Conservation (phyloP, 2,113 vertebrate species). For the Ictalurus punctatus region DNA sequence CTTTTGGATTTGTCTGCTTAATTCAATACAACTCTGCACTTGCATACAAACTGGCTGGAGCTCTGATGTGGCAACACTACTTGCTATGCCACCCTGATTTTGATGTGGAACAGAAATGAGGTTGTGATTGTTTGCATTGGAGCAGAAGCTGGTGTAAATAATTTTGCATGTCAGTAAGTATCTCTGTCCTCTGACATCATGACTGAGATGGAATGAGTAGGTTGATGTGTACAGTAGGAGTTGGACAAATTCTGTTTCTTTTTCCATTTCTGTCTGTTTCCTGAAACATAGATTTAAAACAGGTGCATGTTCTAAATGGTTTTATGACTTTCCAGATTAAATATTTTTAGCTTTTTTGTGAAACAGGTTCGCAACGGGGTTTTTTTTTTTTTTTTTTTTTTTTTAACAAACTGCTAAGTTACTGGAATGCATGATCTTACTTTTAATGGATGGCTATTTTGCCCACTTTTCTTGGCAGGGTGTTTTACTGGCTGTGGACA, state of each 20-base stretch:
- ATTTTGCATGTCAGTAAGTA: constrained; percentile 24
- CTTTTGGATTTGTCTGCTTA: background rate
- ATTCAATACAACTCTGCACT: background rate
- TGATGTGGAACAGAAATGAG: background rate
- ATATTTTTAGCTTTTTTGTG: constrained; percentile 15
- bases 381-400: background rate
- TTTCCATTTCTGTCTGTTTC: constrained; percentile 29
- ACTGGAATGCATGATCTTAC: constrained; percentile 20
- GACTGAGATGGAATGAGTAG: constrained; percentile 3
- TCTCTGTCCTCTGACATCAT: constrained; percentile 26
- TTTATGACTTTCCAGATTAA: constrained; percentile 42
- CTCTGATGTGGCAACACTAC: background rate
- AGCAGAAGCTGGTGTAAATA: background rate
- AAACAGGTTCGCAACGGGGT: constrained; percentile 36
- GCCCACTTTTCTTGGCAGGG: constrained; percentile 23
- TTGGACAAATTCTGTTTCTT: constrained; percentile 15
- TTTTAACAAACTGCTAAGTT: constrained; percentile 44
- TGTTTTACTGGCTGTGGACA: background rate
- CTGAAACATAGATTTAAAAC: constrained; percentile 48
- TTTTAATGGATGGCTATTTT: constrained; percentile 32
- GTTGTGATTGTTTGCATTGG: background rate
- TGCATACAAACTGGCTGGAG: background rate
- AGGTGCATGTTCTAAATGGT: constrained; percentile 32
- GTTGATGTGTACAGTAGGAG: background rate
- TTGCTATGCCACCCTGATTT: background rate